These are phyloP conservation scores for Thripadectes ignobilis DNA, from an alignment of 2,797 vertebrate species.

Conservation along the genomic window DNA sequence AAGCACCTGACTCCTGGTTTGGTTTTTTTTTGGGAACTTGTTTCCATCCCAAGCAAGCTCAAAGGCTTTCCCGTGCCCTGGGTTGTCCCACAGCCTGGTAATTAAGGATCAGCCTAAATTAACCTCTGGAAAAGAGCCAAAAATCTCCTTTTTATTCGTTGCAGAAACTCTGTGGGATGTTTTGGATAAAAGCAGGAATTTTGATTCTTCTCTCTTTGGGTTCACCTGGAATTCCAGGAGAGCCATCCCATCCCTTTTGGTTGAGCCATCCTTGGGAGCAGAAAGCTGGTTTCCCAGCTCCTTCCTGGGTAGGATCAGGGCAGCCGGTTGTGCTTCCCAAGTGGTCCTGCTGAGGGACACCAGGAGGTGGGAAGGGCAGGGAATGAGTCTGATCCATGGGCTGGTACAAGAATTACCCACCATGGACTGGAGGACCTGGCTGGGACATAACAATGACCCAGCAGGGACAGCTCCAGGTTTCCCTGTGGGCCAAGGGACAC, in stretches of 20 bases:
- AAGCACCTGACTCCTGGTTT: fast-evolving
- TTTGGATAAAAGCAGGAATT: background rate
- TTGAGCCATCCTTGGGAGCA: background rate
- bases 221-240: background rate
- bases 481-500: background rate
- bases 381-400: background rate
- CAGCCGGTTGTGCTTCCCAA: background rate
- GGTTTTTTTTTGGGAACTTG: background rate
- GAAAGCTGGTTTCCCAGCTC: background rate
- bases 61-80: background rate
- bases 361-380: background rate
- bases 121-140: background rate
- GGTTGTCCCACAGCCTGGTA: background rate
- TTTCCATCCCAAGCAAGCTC: background rate
- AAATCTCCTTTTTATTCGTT: background rate
- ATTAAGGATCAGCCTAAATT: background rate
- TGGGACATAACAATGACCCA: background rate
- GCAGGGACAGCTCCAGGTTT: background rate
- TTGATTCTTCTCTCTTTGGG: background rate
- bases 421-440: background rate
- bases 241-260: background rate
- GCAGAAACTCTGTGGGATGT: fast-evolving
- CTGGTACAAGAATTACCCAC: background rate
- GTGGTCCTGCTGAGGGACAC: background rate
- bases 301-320: background rate